Evolutionary conservation across 2,888 invertebrate species (phyloP).

Genomic region (Oscheius sp.): DNA sequence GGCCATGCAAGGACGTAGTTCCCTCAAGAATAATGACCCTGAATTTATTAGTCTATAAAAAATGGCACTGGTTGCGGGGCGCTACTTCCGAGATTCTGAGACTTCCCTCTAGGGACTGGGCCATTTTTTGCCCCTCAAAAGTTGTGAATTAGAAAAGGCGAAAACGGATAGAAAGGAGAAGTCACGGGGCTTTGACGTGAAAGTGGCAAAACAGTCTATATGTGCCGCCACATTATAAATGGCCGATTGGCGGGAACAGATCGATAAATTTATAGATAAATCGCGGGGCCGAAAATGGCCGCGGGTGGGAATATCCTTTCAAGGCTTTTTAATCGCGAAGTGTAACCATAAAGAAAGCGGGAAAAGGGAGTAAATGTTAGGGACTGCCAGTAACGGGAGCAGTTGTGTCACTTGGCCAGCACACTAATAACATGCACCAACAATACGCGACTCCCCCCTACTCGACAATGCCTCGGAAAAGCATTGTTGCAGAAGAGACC

Average conservation of each 20-base stretch:
- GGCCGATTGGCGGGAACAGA: conserved; percentile 30
- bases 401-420: conserved; percentile 10
- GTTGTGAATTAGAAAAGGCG: background rate
- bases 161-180: conserved; percentile 12
- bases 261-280: conserved; percentile 31
- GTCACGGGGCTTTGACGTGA: background rate
- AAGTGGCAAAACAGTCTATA: conserved; percentile 17
- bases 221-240: conserved; percentile 16
- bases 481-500: conserved; percentile 27
- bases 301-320: background rate
- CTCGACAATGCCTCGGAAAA: conserved; percentile 26
- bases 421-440: conserved; percentile 31
- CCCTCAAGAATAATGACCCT: background rate
- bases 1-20: background rate
- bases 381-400: background rate
- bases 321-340: background rate
- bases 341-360: background rate
- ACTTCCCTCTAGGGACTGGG: conserved; percentile 3
- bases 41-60: conserved; percentile 12
- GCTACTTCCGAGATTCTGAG: background rate
- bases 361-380: background rate
- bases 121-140: conserved; percentile 10
- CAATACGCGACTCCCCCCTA: conserved; percentile 27
- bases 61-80: background rate
- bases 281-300: background rate